Conservation (phyloP, 1,140 invertebrate species). For the Pogonomyrmex barbatus region DNA sequence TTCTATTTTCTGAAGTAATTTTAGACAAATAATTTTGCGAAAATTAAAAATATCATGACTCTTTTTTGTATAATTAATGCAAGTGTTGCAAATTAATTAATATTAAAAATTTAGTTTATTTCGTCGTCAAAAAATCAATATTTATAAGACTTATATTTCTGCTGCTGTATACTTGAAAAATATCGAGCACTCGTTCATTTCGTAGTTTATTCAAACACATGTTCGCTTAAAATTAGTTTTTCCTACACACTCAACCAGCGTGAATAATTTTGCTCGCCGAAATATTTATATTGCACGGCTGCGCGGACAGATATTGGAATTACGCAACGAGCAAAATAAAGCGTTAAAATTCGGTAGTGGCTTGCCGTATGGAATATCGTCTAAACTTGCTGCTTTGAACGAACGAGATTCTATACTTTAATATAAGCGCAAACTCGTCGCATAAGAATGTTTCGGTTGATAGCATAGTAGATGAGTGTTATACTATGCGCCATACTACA, state of each 20-base stretch:
- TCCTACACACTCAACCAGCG: not conserved
- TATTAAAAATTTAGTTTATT: not conserved
- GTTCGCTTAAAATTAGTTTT: constrained; percentile 41
- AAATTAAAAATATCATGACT: not conserved
- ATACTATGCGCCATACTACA: too few relatives aligned
- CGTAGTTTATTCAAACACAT: not conserved
- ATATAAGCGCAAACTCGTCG: constrained; percentile 1
- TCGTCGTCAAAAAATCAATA: constrained; percentile 34
- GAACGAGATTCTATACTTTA: not conserved
- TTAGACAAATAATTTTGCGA: not conserved
- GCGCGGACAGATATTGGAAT: constrained; percentile 31
- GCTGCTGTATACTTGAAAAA: not conserved
- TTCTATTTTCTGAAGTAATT: not conserved
- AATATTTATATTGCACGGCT: constrained; percentile 41
- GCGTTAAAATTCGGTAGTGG: constrained; percentile 22
- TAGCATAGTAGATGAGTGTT: not conserved
- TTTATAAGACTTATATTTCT: constrained; percentile 22
- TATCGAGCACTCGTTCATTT: not conserved
- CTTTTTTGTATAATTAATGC: not conserved
- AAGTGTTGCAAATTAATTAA: not conserved
- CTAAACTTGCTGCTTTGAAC: not conserved
- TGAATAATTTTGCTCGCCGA: constrained; percentile 11
- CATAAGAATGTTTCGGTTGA: not conserved
- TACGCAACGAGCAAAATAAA: constrained; percentile 31
- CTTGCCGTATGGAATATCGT: not conserved